Base-by-base conservation (phyloP, 2,888 invertebrate species). In the Watsonalla cultraria region DNA sequence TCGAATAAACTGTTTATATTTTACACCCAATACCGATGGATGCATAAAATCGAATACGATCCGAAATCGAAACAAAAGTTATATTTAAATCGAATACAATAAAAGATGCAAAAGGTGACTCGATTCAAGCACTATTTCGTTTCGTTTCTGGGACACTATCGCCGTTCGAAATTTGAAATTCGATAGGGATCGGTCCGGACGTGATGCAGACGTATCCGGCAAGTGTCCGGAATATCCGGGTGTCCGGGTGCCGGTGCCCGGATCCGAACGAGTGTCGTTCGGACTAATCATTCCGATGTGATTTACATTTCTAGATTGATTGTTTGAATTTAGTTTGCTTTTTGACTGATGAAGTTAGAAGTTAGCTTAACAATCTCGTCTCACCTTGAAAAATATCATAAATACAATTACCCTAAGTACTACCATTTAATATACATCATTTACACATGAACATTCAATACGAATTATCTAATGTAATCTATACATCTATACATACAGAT, bases 131-230 rank as follows among this genome's bases (percentile, higher is more conserved):
- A 45, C 45, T n/a, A 51, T 51, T 33, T 15, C 45, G 13, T 8
- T 33, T 51, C 24, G 45, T 8, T 42, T 42, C 42, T 8, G 11
- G 42, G 11, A 34, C 24, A 11, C 24, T 45, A 50, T 42, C 51
- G 24, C 45, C n/a, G 34, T 34, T 48, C 66, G 60, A 72, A 72
- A 73, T 76, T 76, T 75, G 72, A 74, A 76, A 76, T 73, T 73
- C 74, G 76, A 76, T 75, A 64, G 64, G 58, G 58, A 69, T 70
- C 54, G 57, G 24, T 62, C 61, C 71, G 70, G 73, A 69, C 59
- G 64, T 58, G 58, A 57, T 58, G 57, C 57, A 54, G 66, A 66
- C 68, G 68, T 52, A 59, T 57, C 64, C 58, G 55, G 51, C 35
- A 35, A 49, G 49, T 37, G 35, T 35, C 33, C 52, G 42, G 15